These are phyloP conservation scores for Oscheius sp. DNA, from an alignment of 2,888 invertebrate species.

Conservation along the genomic window DNA sequence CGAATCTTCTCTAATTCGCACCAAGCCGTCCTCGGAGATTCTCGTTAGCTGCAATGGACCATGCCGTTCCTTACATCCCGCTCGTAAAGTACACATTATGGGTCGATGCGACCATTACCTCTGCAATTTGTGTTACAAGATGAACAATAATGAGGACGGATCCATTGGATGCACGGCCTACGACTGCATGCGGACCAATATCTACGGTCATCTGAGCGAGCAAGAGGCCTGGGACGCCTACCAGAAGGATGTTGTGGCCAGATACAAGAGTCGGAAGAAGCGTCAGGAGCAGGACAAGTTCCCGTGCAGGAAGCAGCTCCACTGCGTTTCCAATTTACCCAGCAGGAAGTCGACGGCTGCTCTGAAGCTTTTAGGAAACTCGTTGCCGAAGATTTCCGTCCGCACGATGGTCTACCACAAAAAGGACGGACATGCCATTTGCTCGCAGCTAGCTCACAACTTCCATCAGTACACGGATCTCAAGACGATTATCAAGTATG, in stretches of 20 bases:
- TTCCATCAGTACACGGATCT: constrained; percentile 3
- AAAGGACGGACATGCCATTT: not conserved
- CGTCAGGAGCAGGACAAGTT: not conserved
- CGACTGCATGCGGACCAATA: constrained; percentile 3
- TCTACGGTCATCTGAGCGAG: not conserved
- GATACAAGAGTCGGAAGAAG: not conserved
- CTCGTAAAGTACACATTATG: constrained; percentile 19
- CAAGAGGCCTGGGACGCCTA: not conserved
- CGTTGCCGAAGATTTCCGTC: constrained; percentile 1
- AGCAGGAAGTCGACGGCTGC: not conserved
- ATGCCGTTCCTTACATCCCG: not conserved
- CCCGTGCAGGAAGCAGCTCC: not conserved
- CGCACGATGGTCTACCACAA: constrained; percentile 11
- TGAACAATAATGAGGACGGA: constrained; percentile 18
- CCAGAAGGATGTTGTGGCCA: not conserved
- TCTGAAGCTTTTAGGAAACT: not conserved
- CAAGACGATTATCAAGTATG: not conserved
- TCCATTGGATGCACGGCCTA: constrained; percentile 11
- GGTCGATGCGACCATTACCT: constrained; percentile 29
- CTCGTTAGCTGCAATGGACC: constrained; percentile 13
- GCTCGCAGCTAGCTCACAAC: not conserved
- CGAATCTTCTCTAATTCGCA: not conserved
- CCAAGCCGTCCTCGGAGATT: not conserved
- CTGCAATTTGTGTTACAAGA: constrained; percentile 28
- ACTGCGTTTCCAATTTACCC: constrained; percentile 10